Conservation (phyloP, 1,140 invertebrate species). For the Lasaia peninsularis region DNA sequence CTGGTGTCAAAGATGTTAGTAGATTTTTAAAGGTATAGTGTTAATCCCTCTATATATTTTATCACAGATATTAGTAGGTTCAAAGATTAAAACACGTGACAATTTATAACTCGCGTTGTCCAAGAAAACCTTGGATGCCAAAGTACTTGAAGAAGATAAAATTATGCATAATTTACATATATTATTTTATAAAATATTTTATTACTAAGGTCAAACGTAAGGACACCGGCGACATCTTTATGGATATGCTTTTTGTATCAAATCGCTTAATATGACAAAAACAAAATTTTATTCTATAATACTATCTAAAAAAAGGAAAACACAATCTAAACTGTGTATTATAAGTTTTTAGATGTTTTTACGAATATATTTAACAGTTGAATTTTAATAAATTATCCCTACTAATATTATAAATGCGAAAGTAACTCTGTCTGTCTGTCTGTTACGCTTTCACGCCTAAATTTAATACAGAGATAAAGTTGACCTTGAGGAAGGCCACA, state of each 20-base stretch:
- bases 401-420: no score
- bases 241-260: neutral
- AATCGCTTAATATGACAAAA: neutral
- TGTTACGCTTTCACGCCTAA: no score
- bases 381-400: no score
- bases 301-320: no score
- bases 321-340: no score
- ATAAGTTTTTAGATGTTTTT: no score
- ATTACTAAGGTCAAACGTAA: slow-evolving; percentile 1
- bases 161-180: neutral
- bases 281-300: no score
- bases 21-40: neutral
- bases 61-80: neutral
- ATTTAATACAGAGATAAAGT: no score
- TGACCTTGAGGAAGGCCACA: no score
- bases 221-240: neutral
- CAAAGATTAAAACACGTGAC: neutral
- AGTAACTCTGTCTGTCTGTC: no score
- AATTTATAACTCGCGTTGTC: neutral
- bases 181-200: neutral
- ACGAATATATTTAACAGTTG: no score
- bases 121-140: neutral
- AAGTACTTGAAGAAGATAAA: neutral
- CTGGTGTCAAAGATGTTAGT: no score
- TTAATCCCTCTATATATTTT: neutral